Evolutionary conservation across 2,888 invertebrate genomes (phyloP), one percentile per base, ranked within the genome.

Genomic region (Teinopalpus imperialis): DNA sequence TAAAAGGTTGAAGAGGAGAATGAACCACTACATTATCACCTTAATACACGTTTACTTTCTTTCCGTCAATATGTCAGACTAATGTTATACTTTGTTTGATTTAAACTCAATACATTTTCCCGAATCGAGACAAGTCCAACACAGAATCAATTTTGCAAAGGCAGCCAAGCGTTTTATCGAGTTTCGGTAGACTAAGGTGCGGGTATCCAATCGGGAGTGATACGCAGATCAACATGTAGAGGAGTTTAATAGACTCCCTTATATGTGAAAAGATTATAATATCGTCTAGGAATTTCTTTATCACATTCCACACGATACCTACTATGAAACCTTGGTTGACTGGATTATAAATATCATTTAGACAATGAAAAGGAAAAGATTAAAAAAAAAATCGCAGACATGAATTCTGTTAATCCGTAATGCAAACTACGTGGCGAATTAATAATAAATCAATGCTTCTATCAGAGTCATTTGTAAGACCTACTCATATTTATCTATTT

Each of bases 121-220:
- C 47, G 46, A 46, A 52, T 49, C 53, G 53, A 51, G 50, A 46
- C 31, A 42, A 49, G 52, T 52, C 45, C 52, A 43, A 48, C 44
- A 43, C 42, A 43, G 50, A 55, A 59, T 59, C 59, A 56, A 61
- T 58, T 60, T 52, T 53, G 54, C 43, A 37, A 51, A 54, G 31
- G 41, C 57, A 55, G 59, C 46, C 49, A 49, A 55, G 52, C 54
- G 56, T 52, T 60, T 56, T 56, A 60, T 60, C 56, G 55, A 57
- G 53, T 60, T 58, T 54, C 48, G 49, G 51, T 44, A 43, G 41
- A 45, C 43, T 47, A 50, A 55, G 54, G 51, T 51, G 51, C 43
- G 41, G 39, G 21, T 26, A 40, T 8, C 18, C 8, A 31, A 31
- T 20, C 37, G 32, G 13, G 46, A 43, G 48, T 42, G 42, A 31